Conservation (phyloP, 1,140 invertebrate species). For the Gryllus bimaculatus region DNA sequence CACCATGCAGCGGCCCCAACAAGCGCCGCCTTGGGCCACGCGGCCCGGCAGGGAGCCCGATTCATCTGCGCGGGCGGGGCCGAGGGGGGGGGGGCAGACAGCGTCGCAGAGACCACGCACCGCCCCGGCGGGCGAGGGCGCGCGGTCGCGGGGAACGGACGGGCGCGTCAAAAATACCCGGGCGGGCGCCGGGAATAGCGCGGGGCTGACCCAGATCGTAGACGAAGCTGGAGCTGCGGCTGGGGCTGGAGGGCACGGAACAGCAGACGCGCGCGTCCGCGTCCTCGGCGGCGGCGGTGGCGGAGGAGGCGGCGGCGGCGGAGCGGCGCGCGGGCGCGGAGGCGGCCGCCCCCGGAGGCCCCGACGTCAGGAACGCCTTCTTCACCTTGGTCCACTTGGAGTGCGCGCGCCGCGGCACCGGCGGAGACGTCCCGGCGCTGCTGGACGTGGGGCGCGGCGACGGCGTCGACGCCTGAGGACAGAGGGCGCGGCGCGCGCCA, state of each 20-base stretch:
- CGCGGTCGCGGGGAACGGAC: background rate
- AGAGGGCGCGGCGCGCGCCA: no score
- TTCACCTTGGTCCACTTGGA: constrained; percentile 66
- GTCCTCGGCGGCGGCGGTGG: no score
- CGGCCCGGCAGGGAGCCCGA: no score
- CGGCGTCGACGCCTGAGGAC: background rate
- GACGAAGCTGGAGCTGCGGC: constrained; percentile 48
- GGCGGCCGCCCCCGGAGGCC: constrained; percentile 21
- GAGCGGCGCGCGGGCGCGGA: no score
- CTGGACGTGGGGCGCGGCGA: constrained; percentile 4
- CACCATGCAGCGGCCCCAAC: no score
- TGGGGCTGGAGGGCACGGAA: constrained; percentile 58
- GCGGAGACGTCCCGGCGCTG: constrained; percentile 28
- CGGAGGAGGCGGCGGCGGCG: no score
- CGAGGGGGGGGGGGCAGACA: no score
- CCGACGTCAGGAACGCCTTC: constrained; percentile 54
- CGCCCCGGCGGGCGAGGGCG: no score
- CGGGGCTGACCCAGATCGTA: constrained; percentile 42
- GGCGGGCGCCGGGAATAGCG: background rate
- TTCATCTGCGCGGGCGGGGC: no score
- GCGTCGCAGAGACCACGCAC: background rate
- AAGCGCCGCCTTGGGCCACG: no score
- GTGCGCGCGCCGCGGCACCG: constrained; percentile 33
- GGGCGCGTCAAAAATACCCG: background rate
- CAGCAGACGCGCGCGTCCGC: constrained; percentile 22